These are phyloP conservation scores for Pagetopsis macropterus DNA, from an alignment of 2,797 vertebrate species.

Conservation along the genomic window DNA sequence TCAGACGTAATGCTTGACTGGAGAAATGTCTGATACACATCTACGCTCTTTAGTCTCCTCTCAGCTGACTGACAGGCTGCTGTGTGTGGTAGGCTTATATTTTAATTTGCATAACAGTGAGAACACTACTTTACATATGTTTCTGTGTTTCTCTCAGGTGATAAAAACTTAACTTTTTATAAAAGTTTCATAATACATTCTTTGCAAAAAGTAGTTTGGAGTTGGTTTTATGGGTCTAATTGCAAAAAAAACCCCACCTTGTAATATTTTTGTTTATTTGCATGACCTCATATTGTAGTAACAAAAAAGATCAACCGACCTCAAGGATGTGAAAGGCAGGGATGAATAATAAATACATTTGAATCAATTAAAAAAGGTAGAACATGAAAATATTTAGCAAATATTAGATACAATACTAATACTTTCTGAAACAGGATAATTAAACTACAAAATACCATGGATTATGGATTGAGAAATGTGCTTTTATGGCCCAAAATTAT, in stretches of 20 bases:
- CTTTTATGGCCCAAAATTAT: too few species aligned
- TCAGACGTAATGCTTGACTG: conserved; percentile 77
- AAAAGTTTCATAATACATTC: too few species aligned
- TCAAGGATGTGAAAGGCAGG: neutral
- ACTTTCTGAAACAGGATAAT: too few species aligned
- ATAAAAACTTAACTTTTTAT: neutral
- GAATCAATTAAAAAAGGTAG: too few species aligned
- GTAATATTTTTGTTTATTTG: neutral
- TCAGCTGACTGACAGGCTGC: conserved; percentile 70
- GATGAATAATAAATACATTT: too few species aligned
- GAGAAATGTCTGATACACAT: conserved; percentile 76
- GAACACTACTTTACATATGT: conserved; percentile 4
- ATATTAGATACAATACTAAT: too few species aligned
- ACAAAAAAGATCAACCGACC: neutral
- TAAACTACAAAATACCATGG: too few species aligned
- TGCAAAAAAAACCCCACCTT: neutral
- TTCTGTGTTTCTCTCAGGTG: neutral
- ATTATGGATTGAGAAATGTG: too few species aligned
- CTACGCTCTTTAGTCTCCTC: conserved; percentile 68
- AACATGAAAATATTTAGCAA: too few species aligned
- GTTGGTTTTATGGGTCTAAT: neutral
- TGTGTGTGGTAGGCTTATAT: conserved; percentile 14
- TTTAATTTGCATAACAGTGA: conserved; percentile 17
- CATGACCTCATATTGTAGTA: neutral
- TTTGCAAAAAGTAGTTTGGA: neutral